Evolutionary conservation across 2,113 vertebrate genomes (phyloP), one percentile per base, ranked within the genome.

Genomic region (Sebastes schlegelii): DNA sequence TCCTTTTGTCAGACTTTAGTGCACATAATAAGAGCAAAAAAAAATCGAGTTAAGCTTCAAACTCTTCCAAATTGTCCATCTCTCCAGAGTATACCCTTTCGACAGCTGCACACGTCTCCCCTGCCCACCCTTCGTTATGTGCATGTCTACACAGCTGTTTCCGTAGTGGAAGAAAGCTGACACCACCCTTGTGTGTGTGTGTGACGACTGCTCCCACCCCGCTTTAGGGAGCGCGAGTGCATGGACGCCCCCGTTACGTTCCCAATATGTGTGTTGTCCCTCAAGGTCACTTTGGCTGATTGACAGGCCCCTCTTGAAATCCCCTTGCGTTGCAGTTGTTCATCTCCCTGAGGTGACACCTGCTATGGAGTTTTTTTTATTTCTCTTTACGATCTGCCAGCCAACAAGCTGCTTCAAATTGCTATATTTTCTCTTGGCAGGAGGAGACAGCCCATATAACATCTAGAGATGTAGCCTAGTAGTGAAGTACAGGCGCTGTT

Each of bases 81-180:
- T 68, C 82, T 80, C 76, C 19, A 71, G 81, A 77, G 76, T 54
- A 23, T 43, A 77, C 54, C 75, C 16, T 34, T 6, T 10, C 40
- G 73, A 93, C 94, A 95, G 94, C 94, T 94, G 94, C 90, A 65
- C 8, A 11, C 68, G 60, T 76, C 74, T 55, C 79, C 54, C 42
- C 48, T 46, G 52, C 71, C 79, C 79, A 11, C 83, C 79, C 66
- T 82, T 48, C 12, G 40, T 84, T 91, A 63, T 77, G 49, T 70
- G 77, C 80, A 51, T 83, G 89, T 93, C 86, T 89, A 78, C 88
- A 91, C 92, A 93, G 94, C 92, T 94, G 93, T 94, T 95, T 90
- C 91, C 83, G 84, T 77, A 80, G 87, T 3, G 34, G 86, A 85
- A 51, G 91, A 93, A 94, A 95, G 80, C 76, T 6, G 89, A 95